Conservation (phyloP, 2,888 invertebrate genomes). For the Poecilus cupreus region DNA sequence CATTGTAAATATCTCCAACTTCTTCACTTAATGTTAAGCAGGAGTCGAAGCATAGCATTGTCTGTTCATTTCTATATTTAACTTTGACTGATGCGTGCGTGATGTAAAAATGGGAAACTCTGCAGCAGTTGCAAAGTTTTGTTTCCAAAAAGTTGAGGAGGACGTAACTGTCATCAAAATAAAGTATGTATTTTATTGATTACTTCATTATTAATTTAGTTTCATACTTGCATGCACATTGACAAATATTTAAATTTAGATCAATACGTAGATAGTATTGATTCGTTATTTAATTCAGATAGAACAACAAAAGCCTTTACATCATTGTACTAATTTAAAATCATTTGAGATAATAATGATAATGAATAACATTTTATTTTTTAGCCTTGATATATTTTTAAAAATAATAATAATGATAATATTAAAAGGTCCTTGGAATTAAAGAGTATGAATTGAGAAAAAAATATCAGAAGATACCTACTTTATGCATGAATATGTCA, state of each 20-base stretch:
- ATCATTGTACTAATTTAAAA: no score
- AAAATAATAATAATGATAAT: no score
- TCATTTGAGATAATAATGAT: no score
- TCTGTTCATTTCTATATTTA: conserved; percentile 55
- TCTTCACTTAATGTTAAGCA: not conserved
- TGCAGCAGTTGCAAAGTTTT: conserved; percentile 61
- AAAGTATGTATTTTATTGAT: conserved; percentile 29
- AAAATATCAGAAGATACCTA: no score
- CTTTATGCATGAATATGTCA: no score
- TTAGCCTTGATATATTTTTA: not conserved
- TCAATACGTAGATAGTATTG: not conserved
- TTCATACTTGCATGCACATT: not conserved
- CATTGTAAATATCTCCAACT: conserved; percentile 19
- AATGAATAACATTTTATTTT: no score
- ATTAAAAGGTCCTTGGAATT: no score
- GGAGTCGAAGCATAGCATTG: conserved; percentile 1
- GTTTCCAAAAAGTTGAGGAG: conserved; percentile 59
- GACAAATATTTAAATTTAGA: not conserved
- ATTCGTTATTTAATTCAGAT: no score
- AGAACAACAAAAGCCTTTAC: no score
- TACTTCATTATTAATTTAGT: not conserved
- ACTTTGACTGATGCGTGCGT: conserved; percentile 18
- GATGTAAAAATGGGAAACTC: conserved; percentile 59
- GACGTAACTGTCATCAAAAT: conserved; percentile 34
- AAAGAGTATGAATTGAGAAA: no score